A percentile compares a stretch with the other conserved stretches of the same genome.
Conservation (phyloP, 2,888 invertebrate species). For the Formica aserva region DNA sequence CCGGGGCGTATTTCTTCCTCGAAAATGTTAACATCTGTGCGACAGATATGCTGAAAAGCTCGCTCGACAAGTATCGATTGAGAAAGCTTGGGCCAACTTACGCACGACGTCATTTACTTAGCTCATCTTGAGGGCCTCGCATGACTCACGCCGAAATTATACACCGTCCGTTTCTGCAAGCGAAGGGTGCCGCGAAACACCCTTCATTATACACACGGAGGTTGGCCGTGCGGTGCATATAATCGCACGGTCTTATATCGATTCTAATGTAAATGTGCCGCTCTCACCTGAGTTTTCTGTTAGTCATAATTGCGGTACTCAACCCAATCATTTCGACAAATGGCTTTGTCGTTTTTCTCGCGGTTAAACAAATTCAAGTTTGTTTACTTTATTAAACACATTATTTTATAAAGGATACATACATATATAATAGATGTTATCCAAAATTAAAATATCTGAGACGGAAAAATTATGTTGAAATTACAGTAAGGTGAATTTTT, state of each 20-base stretch:
- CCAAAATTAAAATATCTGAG: not conserved
- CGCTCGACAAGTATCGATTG: constrained; percentile 32
- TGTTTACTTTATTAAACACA: not conserved
- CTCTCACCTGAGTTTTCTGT: constrained; percentile 70
- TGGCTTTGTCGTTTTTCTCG: not conserved
- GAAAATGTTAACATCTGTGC: constrained; percentile 36
- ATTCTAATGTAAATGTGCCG: constrained; percentile 75
- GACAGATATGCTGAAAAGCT: constrained; percentile 48
- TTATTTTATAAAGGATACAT: not conserved
- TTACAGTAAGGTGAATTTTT: not conserved
- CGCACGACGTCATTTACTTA: constrained; percentile 38
- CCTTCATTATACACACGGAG: constrained; percentile 57
- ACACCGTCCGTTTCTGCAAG: constrained; percentile 65
- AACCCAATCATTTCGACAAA: constrained; percentile 36
- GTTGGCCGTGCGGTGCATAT: constrained; percentile 19
- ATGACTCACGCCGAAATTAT: constrained; percentile 79
- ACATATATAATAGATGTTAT: not conserved
- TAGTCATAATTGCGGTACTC: constrained; percentile 72
- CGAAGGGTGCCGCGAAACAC: constrained; percentile 70
- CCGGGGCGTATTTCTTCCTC: not conserved
- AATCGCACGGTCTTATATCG: constrained; percentile 50
- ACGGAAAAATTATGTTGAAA: not conserved
- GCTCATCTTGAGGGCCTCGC: constrained; percentile 28
- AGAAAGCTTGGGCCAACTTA: constrained; percentile 17
- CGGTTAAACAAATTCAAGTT: not conserved